Base-by-base conservation (phyloP, 2,113 vertebrate species). In the Crotalus horridus region DNA sequence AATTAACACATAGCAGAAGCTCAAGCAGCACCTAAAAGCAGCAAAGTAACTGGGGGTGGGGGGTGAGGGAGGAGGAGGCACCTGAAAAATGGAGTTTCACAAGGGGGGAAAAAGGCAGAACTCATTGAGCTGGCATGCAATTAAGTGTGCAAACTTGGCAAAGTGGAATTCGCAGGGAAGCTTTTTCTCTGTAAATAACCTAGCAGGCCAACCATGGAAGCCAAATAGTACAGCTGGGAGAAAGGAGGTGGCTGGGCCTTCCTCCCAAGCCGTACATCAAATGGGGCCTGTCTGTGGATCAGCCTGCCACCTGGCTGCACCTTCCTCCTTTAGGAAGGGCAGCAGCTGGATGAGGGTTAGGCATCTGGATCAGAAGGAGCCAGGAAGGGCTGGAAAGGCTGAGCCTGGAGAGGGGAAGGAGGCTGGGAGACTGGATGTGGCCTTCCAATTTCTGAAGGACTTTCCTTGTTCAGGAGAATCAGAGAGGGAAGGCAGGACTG, bases 1-100 rank as follows among this genome's bases (percentile, higher is more conserved):
- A 93, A 93, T 93, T 93, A 93, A 93, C 92, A 90, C 92, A 90
- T 90, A 90, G 92, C 92, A 61, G 89, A 87, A 90, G 74, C 92
- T 90, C 89, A 90, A 54, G 48, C 55, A 9, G 55, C 74, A 93
- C 89, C 92, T 93, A 93, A 87, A 90, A 93, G 74, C 56, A 90
- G 89, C 89, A 64, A 87, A 90, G 88, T 87, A 90, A 93, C 92
- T 87, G 59, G 21, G 8, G 53, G 2, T 10, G 20, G 9, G 54
- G 56, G 39, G 91, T 6, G 3, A 1, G 23, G 24, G 58, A 26
- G 58, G 59, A 15, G 61, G 20, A 39, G 58, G 81, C 55, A 86
- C 74, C 89, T 46, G 59, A 90, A 90, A 90, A 58, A 85, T 51
- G 26, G 87, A 89, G 69, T 48, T 43, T 3, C 58, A 54, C 7